Conservation (phyloP, 1,140 invertebrate genomes). For the Himalopsyche phryganea region DNA sequence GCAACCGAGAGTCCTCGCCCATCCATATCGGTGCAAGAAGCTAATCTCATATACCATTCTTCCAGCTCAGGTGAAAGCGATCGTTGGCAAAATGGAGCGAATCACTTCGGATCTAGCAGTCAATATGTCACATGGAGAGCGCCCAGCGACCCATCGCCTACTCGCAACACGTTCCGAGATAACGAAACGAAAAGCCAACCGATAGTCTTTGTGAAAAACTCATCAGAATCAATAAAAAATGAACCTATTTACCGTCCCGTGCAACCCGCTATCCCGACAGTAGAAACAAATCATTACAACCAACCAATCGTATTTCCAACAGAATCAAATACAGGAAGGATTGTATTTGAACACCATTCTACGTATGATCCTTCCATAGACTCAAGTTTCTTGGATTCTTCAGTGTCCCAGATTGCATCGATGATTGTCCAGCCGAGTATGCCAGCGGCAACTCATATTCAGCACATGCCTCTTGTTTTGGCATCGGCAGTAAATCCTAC, state of each 20-base stretch:
- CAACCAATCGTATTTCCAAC: constrained; percentile 29
- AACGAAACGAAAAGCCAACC: constrained; percentile 48
- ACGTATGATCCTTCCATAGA: constrained; percentile 10
- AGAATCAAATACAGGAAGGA: constrained; percentile 24
- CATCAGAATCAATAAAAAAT: constrained; percentile 4
- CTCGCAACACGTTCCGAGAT: constrained; percentile 23
- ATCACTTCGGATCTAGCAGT: constrained; percentile 38
- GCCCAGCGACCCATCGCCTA: constrained; percentile 36
- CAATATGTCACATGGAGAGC: constrained; percentile 42
- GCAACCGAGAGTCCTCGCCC: constrained; percentile 38
- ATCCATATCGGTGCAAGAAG: constrained; percentile 53
- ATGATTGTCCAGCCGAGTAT: not conserved
- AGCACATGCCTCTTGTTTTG: constrained; percentile 17
- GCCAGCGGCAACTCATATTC: not conserved
- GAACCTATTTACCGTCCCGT: too few relatives aligned
- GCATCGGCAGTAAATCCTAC: constrained; percentile 18
- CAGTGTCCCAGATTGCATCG: too few relatives aligned
- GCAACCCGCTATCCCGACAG: not conserved
- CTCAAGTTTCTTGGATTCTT: not conserved
- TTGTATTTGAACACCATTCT: constrained; percentile 33
- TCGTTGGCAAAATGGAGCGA: constrained; percentile 42
- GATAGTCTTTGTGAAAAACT: constrained; percentile 26
- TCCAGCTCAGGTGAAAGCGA: constrained; percentile 48
- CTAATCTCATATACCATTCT: constrained; percentile 62
- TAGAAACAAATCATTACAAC: constrained; percentile 8